Conservation (phyloP, 2,888 invertebrate species). For the Protodeltote pygarga region DNA sequence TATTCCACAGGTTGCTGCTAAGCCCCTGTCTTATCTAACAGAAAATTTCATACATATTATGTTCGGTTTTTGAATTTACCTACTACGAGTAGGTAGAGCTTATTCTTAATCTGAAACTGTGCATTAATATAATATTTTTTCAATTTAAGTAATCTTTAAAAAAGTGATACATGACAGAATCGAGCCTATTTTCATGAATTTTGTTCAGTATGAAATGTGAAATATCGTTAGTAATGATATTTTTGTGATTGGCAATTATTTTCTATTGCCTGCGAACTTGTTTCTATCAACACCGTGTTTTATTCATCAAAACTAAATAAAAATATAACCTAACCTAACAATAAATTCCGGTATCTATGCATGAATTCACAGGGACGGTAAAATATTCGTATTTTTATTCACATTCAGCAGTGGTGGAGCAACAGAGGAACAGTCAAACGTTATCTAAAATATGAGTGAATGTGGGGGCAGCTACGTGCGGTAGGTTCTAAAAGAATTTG, state of each 20-base stretch:
- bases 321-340: slow-evolving; percentile 50
- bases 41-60: too few species aligned
- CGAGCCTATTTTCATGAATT: too few species aligned
- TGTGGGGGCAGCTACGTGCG: slow-evolving; percentile 73
- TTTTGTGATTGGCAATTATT: slow-evolving; percentile 24
- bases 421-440: slow-evolving; percentile 75
- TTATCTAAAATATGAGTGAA: slow-evolving; percentile 82
- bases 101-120: too few species aligned
- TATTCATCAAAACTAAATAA: slow-evolving; percentile 51
- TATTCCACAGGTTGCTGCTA: too few species aligned
- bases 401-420: slow-evolving; percentile 65
- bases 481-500: slow-evolving; percentile 81
- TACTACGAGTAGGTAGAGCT: too few species aligned
- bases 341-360: slow-evolving; percentile 64
- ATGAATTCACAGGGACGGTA: slow-evolving; percentile 59
- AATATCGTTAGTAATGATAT: too few species aligned
- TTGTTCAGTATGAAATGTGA: too few species aligned
- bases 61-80: too few species aligned
- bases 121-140: too few species aligned
- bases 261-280: slow-evolving; percentile 22
- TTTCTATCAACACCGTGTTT: slow-evolving; percentile 36
- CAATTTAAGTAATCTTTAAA: too few species aligned
- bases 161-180: too few species aligned
- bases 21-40: too few species aligned
- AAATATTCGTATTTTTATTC: slow-evolving; percentile 78